A percentile compares a stretch with the other conserved stretches of the same genome.
phyloP scores from a whole-genome alignment of 2,113 vertebrate genomes.

The Psittacus erithacus region DNA sequence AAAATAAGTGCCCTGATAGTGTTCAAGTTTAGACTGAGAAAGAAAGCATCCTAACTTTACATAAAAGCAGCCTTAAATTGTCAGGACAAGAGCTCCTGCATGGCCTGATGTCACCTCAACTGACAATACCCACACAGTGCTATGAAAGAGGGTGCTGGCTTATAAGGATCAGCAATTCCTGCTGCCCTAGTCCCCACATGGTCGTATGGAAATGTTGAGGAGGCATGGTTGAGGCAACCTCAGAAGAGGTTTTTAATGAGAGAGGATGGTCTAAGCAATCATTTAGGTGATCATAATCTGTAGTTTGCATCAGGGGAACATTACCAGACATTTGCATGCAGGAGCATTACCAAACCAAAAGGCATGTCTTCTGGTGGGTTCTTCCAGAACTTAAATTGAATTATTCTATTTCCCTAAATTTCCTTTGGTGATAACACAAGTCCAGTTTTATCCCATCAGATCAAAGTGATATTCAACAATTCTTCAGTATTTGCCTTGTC shows the following conservation, averaged over 20 bases:
- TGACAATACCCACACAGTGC: not conserved
- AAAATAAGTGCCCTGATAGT: not conserved
- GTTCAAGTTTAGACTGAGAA: not conserved
- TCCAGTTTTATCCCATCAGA: not conserved
- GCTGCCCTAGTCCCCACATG: fast-evolving
- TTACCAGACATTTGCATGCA: not conserved
- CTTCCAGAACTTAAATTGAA: not conserved
- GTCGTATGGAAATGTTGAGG: not conserved
- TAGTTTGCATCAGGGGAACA: not conserved
- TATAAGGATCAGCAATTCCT: fast-evolving
- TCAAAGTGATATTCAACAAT: not conserved
- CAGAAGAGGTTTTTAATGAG: not conserved
- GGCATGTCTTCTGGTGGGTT: not conserved
- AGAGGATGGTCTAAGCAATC: fast-evolving
- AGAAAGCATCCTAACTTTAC: not conserved
- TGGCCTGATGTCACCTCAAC: not conserved
- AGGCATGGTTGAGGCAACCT: not conserved
- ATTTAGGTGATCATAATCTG: not conserved
- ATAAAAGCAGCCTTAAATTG: not conserved
- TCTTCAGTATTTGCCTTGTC: not conserved
- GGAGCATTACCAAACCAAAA: not conserved
- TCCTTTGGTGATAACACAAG: not conserved
- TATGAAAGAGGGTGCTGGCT: not conserved
- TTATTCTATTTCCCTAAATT: not conserved
- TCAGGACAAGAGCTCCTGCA: not conserved